Evolutionary conservation across 2,113 vertebrate species (phyloP), one percentile per base, ranked within the genome.

Genomic region (Thalassoma bifasciatum): DNA sequence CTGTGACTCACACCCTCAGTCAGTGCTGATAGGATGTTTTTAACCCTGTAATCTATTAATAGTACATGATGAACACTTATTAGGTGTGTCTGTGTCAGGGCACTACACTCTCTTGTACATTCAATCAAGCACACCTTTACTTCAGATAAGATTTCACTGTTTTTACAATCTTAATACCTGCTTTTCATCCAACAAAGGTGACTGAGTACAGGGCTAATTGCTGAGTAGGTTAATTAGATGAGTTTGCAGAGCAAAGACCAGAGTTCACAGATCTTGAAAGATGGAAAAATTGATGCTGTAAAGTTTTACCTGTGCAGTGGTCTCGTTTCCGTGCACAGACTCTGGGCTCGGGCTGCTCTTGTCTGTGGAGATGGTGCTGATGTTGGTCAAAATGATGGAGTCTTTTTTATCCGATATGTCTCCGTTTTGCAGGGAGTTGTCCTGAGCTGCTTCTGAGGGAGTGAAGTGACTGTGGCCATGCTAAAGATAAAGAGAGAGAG

Each of bases 381-480:
- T 65, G 77, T 9, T 23, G 34, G 75, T 86, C 76, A 90, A 0
- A 19, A 86, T 60, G 22, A 89, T 47, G 17, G 86, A 77, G 64
- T 92, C 88, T 30, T 78, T 89, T 8, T 76, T 90, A 44, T 59
- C 81, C 46, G 4, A 0, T 0, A 67, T 0, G 46, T 83, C 83
- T 36, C 87, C 91, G 0, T 89, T 91, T 0, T 73, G 69, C 5
- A 85, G 34, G 2, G 73, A 66, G 75, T 63, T 84, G 17, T 90
- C 82, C 1, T n/a, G 72, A 44, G 44, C 8, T 4, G 44, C 12
- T 6, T 88, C 89, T 3, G 73, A 53, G 22, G 91, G 79, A n/a
- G 56, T 12, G 75, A 91, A 92, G 77, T 96, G 94, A 59, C 84
- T 90, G 62, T 97, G 96, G 66, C 89, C 91, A 16, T 91, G 93